A percentile compares a stretch with the other conserved stretches of the same genome.
phyloP scores from a whole-genome alignment of 2,113 vertebrate species.

The Tenrec ecaudatus region DNA sequence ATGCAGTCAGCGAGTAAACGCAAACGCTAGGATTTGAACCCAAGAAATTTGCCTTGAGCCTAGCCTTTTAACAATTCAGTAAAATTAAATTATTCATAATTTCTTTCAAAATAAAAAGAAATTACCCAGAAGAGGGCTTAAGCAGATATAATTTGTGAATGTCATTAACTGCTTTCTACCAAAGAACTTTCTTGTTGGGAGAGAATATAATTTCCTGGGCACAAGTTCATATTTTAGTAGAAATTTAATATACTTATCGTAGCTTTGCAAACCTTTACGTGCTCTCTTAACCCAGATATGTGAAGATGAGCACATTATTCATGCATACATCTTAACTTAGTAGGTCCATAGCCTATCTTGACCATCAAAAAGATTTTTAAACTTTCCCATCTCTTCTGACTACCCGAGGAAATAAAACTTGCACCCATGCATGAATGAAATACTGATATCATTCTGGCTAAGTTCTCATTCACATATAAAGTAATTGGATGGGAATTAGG shows the following conservation, averaged over 20 bases:
- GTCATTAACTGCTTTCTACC: not conserved
- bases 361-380: not conserved
- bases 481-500: not conserved
- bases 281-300: not conserved
- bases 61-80: not conserved
- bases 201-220: not conserved
- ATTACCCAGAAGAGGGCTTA: not conserved
- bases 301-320: not conserved
- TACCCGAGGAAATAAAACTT: not conserved
- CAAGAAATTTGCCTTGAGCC: not conserved
- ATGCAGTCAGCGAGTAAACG: not conserved
- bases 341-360: not conserved
- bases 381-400: conserved; percentile 16
- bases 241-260: not conserved
- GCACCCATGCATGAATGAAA: not conserved
- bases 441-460: not conserved
- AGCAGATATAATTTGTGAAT: not conserved
- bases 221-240: not conserved
- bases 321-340: not conserved
- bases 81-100: not conserved
- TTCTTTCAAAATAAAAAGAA: too few relatives aligned
- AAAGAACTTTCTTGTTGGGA: not conserved
- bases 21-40: not conserved
- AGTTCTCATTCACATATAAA: conserved; percentile 31
- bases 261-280: conserved; percentile 2